Conservation (phyloP, 2,113 vertebrate species). For the Malurus melanocephalus region DNA sequence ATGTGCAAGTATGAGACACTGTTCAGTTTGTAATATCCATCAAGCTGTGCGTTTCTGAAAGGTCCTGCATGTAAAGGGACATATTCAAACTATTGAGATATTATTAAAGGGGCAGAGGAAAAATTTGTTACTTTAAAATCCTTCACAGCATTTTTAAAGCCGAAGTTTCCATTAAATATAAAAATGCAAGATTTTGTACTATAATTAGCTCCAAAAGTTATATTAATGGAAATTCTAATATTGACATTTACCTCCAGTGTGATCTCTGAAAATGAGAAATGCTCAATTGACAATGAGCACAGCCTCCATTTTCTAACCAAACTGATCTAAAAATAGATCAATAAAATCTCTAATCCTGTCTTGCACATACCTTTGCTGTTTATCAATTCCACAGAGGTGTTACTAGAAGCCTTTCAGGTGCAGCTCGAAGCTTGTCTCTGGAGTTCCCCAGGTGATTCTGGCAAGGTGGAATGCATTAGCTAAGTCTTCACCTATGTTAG, state of each 20-base stretch:
- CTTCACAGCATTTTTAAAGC: neutral
- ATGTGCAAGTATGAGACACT: neutral
- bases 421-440: constrained; percentile 19
- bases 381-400: neutral
- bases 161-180: neutral
- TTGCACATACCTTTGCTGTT: neutral
- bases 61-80: fast-evolving
- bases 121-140: neutral
- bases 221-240: neutral
- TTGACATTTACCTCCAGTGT: neutral
- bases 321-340: neutral
- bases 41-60: neutral
- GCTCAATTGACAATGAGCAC: neutral
- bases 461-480: constrained; percentile 65
- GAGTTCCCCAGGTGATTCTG: constrained; percentile 65
- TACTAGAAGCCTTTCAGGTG: neutral
- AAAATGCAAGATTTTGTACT: neutral
- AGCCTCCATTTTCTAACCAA: neutral
- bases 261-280: neutral
- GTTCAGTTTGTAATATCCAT: too few species aligned
- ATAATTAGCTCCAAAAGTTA: neutral
- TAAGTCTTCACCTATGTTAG: constrained; percentile 34
- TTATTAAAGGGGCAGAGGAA: neutral
- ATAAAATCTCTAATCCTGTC: neutral
- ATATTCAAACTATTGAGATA: neutral